phyloP scores from a whole-genome alignment of 2,888 invertebrate species.

The Eumerus sabulonum region DNA sequence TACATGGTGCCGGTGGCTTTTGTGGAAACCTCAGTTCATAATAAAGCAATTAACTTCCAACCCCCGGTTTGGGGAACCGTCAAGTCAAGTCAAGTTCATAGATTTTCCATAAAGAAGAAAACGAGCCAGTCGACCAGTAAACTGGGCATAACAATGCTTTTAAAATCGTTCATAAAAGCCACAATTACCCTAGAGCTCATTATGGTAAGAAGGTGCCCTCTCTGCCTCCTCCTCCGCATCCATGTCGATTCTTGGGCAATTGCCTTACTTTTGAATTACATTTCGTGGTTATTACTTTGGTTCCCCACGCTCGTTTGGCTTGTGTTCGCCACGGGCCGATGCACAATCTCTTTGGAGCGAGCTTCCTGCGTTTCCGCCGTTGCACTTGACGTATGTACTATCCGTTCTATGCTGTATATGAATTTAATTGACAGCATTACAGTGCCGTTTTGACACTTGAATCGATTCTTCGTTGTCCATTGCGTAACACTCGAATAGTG shows the following conservation, averaged over 20 bases:
- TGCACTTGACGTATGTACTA: constrained; percentile 52
- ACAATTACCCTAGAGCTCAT: constrained; percentile 60
- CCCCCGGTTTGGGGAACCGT: no score
- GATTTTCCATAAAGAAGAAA: constrained; percentile 45
- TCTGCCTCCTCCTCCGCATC: neutral
- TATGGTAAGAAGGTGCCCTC: constrained; percentile 26
- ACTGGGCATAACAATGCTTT: constrained; percentile 61
- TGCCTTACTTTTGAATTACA: constrained; percentile 55
- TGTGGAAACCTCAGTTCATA: no score
- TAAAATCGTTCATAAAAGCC: constrained; percentile 59
- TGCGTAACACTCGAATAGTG: constrained; percentile 45
- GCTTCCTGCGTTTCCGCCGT: constrained; percentile 43
- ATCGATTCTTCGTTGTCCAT: constrained; percentile 40
- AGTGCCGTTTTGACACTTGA: constrained; percentile 62
- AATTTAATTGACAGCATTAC: constrained; percentile 57
- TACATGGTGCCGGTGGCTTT: no score
- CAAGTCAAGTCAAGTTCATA: constrained; percentile 56
- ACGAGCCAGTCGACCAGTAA: constrained; percentile 65
- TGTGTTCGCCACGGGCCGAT: constrained; percentile 45
- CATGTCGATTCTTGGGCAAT: constrained; percentile 54
- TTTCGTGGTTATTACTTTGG: constrained; percentile 62
- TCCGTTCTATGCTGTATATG: neutral
- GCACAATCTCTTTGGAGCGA: constrained; percentile 52
- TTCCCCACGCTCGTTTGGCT: neutral
- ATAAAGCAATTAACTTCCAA: constrained; percentile 30